These are phyloP conservation scores for Aphodius sticticus DNA, from an alignment of 2,888 invertebrate genomes.

Conservation along the genomic window DNA sequence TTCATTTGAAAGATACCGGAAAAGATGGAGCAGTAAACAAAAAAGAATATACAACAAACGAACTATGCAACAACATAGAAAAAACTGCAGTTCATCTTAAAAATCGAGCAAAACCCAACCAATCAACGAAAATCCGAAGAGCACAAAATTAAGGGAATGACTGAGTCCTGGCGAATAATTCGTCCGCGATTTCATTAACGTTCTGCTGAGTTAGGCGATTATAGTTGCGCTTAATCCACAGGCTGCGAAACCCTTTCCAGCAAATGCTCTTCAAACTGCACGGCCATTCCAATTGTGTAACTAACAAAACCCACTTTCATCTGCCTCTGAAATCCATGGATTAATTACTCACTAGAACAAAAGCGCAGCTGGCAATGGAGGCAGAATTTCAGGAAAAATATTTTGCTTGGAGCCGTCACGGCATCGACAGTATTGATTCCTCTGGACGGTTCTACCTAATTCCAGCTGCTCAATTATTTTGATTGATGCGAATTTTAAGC, in stretches of 20 bases:
- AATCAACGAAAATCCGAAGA: background rate
- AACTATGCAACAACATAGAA: too few relatives aligned
- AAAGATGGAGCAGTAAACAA: too few relatives aligned
- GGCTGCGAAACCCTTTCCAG: background rate
- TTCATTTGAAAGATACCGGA: too few relatives aligned
- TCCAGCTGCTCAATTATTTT: background rate
- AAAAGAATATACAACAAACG: too few relatives aligned
- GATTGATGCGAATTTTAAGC: background rate
- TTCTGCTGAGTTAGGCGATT: background rate
- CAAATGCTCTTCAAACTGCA: background rate
- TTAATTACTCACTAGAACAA: background rate
- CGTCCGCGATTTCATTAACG: background rate
- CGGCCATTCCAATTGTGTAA: background rate
- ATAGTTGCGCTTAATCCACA: background rate
- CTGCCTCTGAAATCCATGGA: background rate
- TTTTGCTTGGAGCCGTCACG: background rate
- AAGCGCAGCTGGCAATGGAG: background rate
- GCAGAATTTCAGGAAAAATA: background rate
- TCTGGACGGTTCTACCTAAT: background rate
- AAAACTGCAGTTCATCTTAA: too few relatives aligned
- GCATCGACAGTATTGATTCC: background rate
- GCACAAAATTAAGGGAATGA: background rate
- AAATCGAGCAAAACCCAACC: background rate
- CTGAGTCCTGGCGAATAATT: background rate
- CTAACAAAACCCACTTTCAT: constrained; percentile 4